Conservation (phyloP, 2,888 invertebrate species). For the Leucoptera coffeella region DNA sequence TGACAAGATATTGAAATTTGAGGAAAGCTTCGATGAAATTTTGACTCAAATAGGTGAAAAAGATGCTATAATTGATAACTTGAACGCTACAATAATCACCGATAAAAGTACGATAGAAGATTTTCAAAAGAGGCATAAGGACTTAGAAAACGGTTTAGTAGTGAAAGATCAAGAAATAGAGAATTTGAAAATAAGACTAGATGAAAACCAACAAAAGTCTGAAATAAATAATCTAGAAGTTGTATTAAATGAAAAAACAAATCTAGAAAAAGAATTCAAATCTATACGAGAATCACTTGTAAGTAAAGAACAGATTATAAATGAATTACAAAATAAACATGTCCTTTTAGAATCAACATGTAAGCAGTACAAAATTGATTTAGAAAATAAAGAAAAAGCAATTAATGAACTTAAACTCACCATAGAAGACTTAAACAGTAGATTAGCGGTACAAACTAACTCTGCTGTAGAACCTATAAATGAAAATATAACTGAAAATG, state of each 20-base stretch:
- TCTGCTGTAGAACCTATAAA: constrained; percentile 13
- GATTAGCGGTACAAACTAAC: constrained; percentile 13
- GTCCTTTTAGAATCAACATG: constrained; percentile 14
- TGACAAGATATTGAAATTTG: constrained; percentile 23
- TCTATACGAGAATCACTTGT: no score
- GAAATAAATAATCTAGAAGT: constrained; percentile 13
- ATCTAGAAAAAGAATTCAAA: constrained; percentile 18
- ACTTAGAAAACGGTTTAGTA: constrained; percentile 15
- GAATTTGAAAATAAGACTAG: constrained; percentile 13
- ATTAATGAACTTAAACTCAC: constrained; percentile 29
- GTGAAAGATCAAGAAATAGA: constrained; percentile 23
- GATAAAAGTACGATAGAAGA: constrained; percentile 14
- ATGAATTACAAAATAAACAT: constrained; percentile 12
- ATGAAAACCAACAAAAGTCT: constrained; percentile 9
- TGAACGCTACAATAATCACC: constrained; percentile 17
- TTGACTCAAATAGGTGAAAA: constrained; percentile 30
- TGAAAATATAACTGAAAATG: constrained; percentile 15
- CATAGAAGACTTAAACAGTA: constrained; percentile 18
- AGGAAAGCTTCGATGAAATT: constrained; percentile 28
- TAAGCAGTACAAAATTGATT: constrained; percentile 12
- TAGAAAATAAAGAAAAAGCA: constrained; percentile 25
- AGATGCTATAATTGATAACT: constrained; percentile 21
- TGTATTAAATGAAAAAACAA: constrained; percentile 19
- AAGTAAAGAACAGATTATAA: constrained; percentile 22
- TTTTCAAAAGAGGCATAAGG: constrained; percentile 14